Evolutionary conservation across 1,140 invertebrate species (phyloP).

Genomic region (Sycophila sp.): DNA sequence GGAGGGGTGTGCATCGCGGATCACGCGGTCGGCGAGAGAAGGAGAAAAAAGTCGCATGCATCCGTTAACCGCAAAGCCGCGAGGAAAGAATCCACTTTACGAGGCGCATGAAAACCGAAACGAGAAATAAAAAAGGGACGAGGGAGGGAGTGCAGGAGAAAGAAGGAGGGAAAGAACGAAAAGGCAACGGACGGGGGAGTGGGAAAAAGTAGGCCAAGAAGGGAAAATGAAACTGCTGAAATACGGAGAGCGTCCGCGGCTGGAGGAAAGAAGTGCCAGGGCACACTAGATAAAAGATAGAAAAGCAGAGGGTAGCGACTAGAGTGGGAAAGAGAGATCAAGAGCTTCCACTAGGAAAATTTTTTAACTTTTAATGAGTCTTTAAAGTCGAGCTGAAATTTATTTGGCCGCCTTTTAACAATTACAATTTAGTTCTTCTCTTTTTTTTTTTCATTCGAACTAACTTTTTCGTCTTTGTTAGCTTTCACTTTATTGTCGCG

Average conservation of each 20-base stretch:
- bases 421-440: too few species aligned
- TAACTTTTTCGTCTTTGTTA: not conserved
- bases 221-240: slow-evolving; percentile 10
- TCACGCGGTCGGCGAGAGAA: not conserved
- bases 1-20: not conserved
- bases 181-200: not conserved
- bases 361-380: not conserved
- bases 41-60: not conserved
- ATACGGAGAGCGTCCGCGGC: not conserved
- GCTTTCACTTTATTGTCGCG: not conserved
- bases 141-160: not conserved
- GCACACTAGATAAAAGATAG: slow-evolving; percentile 1
- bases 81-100: slow-evolving; percentile 28
- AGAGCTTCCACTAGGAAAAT: not conserved
- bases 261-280: not conserved
- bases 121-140: slow-evolving; percentile 12
- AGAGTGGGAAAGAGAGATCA: not conserved
- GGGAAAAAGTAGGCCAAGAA: slow-evolving; percentile 22
- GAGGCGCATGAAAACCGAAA: slow-evolving; percentile 23
- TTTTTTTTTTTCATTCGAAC: not conserved
- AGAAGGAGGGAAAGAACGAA: slow-evolving; percentile 22
- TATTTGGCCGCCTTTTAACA: too few species aligned
- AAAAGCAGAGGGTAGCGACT: slow-evolving; percentile 1
- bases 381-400: too few species aligned
- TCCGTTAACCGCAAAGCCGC: slow-evolving; percentile 14